A percentile compares a stretch with the other conserved stretches of the same genome.
Conservation (phyloP, 2,113 vertebrate species). For the Trachemys scripta region DNA sequence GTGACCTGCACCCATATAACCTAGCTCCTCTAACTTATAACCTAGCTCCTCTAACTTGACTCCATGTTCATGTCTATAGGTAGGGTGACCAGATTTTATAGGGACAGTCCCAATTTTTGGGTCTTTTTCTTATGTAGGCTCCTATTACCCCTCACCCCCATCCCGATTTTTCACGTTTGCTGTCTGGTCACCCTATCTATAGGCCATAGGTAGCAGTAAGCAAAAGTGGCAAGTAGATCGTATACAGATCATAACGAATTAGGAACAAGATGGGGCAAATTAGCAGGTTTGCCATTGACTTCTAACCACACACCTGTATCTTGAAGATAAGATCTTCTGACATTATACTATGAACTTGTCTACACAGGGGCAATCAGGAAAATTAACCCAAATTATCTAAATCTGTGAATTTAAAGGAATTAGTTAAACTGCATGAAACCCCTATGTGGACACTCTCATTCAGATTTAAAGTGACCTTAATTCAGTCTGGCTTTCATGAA, state of each 20-base stretch:
- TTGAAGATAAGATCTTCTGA: background rate
- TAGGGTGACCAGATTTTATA: too few relatives aligned
- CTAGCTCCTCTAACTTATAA: background rate
- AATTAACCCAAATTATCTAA: background rate
- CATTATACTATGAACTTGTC: background rate
- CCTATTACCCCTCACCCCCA: too few relatives aligned
- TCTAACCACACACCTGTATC: background rate
- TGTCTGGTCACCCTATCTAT: background rate
- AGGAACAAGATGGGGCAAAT: background rate
- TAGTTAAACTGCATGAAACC: background rate
- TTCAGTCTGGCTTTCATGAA: background rate
- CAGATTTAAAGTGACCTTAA: background rate
- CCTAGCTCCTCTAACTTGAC: background rate
- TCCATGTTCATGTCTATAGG: background rate
- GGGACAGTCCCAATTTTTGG: too few relatives aligned
- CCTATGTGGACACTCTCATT: background rate
- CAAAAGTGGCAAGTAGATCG: background rate
- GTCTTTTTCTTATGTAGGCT: too few relatives aligned
- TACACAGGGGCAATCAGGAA: background rate
- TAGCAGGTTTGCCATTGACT: background rate
- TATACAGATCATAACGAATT: background rate
- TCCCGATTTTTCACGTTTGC: too few relatives aligned
- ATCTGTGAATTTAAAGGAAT: background rate
- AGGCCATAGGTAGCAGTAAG: fast-evolving
- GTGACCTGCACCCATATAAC: background rate